Conservation (phyloP, 2,113 vertebrate species). For the Mesembrinibis cayennensis region DNA sequence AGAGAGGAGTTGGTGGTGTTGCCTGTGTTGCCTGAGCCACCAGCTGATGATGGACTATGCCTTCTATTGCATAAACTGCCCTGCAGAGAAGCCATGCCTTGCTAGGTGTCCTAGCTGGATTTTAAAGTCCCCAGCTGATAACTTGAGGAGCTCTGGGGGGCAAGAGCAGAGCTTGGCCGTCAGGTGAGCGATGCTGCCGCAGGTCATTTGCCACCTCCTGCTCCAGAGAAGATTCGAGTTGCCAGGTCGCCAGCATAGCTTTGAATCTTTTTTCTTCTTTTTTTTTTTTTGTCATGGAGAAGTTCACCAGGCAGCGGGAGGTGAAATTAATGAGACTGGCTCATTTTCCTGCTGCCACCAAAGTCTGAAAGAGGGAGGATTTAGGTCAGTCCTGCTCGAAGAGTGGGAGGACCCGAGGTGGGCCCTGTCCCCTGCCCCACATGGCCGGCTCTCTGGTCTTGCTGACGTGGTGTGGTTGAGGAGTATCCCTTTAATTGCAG, state of each 20-base stretch:
- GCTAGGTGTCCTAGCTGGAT: neutral
- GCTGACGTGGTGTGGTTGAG: neutral
- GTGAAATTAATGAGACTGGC: slow-evolving; percentile 22
- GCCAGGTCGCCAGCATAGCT: neutral
- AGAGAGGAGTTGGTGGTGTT: neutral
- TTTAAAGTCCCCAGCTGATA: neutral
- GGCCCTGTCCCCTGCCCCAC: neutral
- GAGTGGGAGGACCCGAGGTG: neutral
- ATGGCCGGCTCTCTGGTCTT: neutral
- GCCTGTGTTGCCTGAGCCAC: neutral
- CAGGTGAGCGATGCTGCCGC: neutral
- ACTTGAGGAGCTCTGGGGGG: neutral
- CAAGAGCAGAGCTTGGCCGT: neutral
- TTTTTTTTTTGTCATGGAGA: neutral
- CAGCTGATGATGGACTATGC: neutral
- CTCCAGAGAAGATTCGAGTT: neutral
- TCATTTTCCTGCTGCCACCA: neutral
- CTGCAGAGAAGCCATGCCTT: neutral
- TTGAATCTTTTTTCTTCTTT: neutral
- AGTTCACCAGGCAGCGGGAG: neutral
- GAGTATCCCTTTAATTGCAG: neutral
- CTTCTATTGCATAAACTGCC: neutral
- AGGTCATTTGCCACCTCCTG: neutral
- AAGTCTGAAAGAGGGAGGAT: neutral
- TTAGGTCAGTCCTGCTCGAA: neutral